These are phyloP conservation scores for Deroptyus accipitrinus DNA, from an alignment of 2,113 vertebrate species.

Conservation along the genomic window DNA sequence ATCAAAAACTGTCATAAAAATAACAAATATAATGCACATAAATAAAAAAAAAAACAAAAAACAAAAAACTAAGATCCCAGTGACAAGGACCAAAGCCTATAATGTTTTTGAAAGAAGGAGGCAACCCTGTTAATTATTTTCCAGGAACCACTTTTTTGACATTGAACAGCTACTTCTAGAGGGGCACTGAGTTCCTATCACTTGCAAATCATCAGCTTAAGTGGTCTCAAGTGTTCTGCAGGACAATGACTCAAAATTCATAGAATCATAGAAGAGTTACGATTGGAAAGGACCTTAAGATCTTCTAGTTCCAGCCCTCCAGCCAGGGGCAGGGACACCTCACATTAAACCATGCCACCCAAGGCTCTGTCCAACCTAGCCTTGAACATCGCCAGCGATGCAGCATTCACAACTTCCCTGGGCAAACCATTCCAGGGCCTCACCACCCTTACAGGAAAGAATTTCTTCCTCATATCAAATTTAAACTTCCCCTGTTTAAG, in stretches of 20 bases:
- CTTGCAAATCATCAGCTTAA: background rate
- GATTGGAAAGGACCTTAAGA: too few species aligned
- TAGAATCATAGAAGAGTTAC: background rate
- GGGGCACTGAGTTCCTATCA: background rate
- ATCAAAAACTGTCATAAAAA: background rate
- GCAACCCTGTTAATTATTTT: background rate
- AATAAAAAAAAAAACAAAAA: background rate
- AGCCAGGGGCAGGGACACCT: too few species aligned
- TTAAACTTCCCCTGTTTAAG: too few species aligned
- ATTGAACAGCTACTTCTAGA: background rate
- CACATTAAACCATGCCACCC: too few species aligned
- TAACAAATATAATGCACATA: background rate
- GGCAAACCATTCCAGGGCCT: too few species aligned
- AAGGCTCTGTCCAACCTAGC: too few species aligned
- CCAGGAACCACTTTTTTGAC: background rate
- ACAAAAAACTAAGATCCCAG: background rate
- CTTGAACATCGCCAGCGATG: too few species aligned
- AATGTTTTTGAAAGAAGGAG: background rate
- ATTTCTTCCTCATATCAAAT: too few species aligned
- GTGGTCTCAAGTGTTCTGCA: background rate
- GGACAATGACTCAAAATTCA: background rate
- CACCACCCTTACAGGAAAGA: too few species aligned
- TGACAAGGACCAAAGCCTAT: background rate
- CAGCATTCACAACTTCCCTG: too few species aligned
- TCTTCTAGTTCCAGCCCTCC: too few species aligned